Evolutionary conservation across 2,888 invertebrate genomes (phyloP).

Genomic region (Gandaritis pyraliata): DNA sequence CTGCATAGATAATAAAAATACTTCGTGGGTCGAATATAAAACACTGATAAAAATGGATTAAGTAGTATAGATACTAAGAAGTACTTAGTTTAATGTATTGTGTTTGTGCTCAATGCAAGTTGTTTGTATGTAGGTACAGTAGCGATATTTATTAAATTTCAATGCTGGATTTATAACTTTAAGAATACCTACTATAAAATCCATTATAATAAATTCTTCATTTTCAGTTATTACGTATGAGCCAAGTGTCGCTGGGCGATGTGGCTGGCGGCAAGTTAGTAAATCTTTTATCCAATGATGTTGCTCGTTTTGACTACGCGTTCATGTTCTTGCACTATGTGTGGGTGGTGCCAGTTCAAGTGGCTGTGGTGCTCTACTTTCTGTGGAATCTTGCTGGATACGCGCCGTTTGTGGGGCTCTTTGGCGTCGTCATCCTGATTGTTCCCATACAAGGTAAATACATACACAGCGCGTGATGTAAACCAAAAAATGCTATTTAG

Average conservation of each 20-base stretch:
- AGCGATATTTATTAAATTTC: background rate
- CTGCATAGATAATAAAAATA: slow-evolving; percentile 2
- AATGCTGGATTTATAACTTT: too few relatives aligned
- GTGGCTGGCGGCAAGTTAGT: slow-evolving; percentile 90
- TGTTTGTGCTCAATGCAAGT: too few relatives aligned
- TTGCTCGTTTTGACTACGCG: slow-evolving; percentile 90
- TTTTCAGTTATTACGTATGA: slow-evolving; percentile 88
- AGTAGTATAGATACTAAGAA: background rate
- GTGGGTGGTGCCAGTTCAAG: slow-evolving; percentile 91
- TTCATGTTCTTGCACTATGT: slow-evolving; percentile 90
- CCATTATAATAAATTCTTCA: slow-evolving; percentile 29
- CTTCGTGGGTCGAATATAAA: slow-evolving; percentile 3
- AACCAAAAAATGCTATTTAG: background rate
- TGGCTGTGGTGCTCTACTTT: slow-evolving; percentile 79
- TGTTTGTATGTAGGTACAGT: background rate
- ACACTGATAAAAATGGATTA: background rate
- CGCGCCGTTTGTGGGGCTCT: slow-evolving; percentile 72
- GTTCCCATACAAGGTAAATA: slow-evolving; percentile 80
- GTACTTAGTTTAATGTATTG: background rate
- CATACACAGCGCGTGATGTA: background rate
- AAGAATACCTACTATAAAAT: background rate
- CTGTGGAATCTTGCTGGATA: slow-evolving; percentile 65
- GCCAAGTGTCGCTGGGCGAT: slow-evolving; percentile 88
- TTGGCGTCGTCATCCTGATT: slow-evolving; percentile 81
- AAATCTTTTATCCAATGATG: slow-evolving; percentile 93